Percentiles rank a stretch among this genome's conserved stretches.
Evolutionary conservation across 2,888 invertebrate species (phyloP).

Genomic region (Galerucella pusilla): DNA sequence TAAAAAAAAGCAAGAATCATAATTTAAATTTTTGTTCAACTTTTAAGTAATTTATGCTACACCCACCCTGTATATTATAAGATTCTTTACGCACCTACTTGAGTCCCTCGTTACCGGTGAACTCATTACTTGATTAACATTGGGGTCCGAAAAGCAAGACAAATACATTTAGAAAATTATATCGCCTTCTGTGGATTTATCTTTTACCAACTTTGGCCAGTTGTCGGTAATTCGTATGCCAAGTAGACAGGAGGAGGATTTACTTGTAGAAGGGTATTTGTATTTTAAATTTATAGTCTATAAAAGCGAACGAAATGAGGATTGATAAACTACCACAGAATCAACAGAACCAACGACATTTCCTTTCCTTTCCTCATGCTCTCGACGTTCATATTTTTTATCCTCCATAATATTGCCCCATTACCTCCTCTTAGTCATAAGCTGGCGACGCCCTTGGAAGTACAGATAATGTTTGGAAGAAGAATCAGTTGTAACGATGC

Average conservation of each 20-base stretch:
- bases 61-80: not conserved
- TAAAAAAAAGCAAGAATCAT: not conserved
- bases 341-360: no score
- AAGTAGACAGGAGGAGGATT: not conserved
- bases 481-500: no score
- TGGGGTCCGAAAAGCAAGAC: constrained; percentile 4
- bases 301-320: not conserved
- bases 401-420: no score
- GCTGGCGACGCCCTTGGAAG: no score
- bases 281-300: not conserved
- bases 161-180: constrained; percentile 20
- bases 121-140: constrained; percentile 14
- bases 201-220: constrained; percentile 3
- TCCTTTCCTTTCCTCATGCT: no score
- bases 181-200: constrained; percentile 11
- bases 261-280: not conserved
- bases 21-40: not conserved
- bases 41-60: not conserved
- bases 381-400: no score
- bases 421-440: no score
- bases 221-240: constrained; percentile 12
- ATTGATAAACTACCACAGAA: no score
- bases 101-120: constrained; percentile 5
- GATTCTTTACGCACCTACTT: constrained; percentile 5
- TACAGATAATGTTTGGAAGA: no score